Evolutionary conservation across 2,888 invertebrate genomes (phyloP).

Genomic region (Axea sp.): DNA sequence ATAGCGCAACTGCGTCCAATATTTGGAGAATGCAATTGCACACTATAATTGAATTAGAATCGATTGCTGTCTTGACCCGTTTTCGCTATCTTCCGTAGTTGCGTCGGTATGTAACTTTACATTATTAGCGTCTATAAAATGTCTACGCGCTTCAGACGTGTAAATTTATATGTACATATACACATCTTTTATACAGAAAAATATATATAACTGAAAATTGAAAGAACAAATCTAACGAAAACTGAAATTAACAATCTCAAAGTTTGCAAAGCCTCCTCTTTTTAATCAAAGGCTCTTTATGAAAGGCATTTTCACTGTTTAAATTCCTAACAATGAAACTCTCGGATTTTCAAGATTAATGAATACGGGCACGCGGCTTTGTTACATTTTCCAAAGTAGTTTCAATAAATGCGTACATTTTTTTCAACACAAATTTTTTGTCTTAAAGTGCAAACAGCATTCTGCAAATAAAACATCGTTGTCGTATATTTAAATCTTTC

Average conservation of each 20-base stretch:
- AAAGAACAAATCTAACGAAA: constrained; percentile 34
- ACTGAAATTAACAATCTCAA: constrained; percentile 46
- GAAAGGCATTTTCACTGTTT: constrained; percentile 46
- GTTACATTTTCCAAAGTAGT: constrained; percentile 39
- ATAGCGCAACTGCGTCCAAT: constrained; percentile 45
- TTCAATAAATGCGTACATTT: constrained; percentile 46
- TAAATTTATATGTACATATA: not conserved
- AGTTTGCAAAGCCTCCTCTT: constrained; percentile 32
- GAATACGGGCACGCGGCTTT: constrained; percentile 53
- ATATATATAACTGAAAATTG: not conserved
- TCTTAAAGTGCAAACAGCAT: constrained; percentile 11
- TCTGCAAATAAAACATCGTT: not conserved
- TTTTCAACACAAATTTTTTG: constrained; percentile 10
- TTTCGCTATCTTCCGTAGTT: constrained; percentile 42
- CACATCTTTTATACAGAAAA: not conserved
- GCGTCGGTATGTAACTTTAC: constrained; percentile 25
- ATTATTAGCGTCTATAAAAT: constrained; percentile 17
- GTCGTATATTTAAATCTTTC: no score
- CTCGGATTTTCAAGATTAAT: constrained; percentile 50
- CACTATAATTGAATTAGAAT: constrained; percentile 61
- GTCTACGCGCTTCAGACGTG: not conserved
- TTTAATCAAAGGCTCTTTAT: constrained; percentile 55
- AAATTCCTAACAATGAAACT: constrained; percentile 48
- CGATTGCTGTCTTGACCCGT: constrained; percentile 59
- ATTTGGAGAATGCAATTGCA: constrained; percentile 59